phyloP scores from a whole-genome alignment of 2,797 vertebrate genomes.

The Melanotaenia nigrans region DNA sequence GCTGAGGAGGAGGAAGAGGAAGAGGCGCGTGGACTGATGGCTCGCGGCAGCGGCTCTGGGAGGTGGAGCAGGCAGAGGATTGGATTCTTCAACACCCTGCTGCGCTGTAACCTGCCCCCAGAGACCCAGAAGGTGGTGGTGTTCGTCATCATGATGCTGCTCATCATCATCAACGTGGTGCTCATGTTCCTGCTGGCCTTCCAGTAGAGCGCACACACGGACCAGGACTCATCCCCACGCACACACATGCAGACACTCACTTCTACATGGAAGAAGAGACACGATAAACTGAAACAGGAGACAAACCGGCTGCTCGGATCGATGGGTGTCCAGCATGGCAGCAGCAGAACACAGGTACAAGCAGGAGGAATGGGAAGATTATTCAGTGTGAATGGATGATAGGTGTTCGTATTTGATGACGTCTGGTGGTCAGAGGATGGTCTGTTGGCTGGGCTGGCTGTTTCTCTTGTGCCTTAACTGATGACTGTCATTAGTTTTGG shows the following conservation, averaged over 20 bases:
- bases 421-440: background rate
- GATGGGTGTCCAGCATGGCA: conserved; percentile 76
- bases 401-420: conserved; percentile 18
- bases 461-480: background rate
- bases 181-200: conserved; percentile 97
- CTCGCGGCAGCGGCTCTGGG: conserved; percentile 79
- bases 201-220: conserved; percentile 79
- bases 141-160: conserved; percentile 94
- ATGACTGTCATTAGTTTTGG: background rate
- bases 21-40: conserved; percentile 69
- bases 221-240: background rate
- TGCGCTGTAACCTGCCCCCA: conserved; percentile 94
- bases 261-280: conserved; percentile 10
- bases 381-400: conserved; percentile 9
- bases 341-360: conserved; percentile 70
- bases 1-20: conserved; percentile 63
- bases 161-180: conserved; percentile 96
- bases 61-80: conserved; percentile 83
- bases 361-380: conserved; percentile 1
- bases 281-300: conserved; percentile 24
- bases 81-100: conserved; percentile 85
- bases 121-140: conserved; percentile 95
- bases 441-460: background rate
- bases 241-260: conserved; percentile 9
- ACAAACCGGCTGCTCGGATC: conserved; percentile 39